Base-by-base conservation (phyloP, 1,140 invertebrate species). In the Neodiprion virginianus region DNA sequence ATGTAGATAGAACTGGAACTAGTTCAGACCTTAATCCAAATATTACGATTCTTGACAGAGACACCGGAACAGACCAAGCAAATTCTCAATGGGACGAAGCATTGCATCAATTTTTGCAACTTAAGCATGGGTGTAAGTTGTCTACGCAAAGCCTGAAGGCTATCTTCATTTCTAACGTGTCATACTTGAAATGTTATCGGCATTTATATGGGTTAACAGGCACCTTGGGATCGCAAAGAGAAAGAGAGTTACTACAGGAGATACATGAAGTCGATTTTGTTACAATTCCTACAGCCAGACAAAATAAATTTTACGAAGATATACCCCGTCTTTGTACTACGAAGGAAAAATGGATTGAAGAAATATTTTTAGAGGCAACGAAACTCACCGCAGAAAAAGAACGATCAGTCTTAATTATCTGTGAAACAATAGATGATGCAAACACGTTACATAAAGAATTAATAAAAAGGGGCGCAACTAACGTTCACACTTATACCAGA, bases 31-130 rank as follows among this genome's bases (percentile, higher is more conserved):
- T 50, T 0, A 75, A 82, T 71, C 76, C 81, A 9, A 80, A 86
- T 61, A 78, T 82, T 1, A 82, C 75, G 9, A 83, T 88, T 21
- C 70, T 88, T 1, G 85, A 87, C 72, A 75, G 75, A n/a, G 84
- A 86, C 69, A 89, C 88, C 14, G 88, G 88, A n/a, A 82, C 83
- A 17, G 86, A 85, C 69, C 75, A 84, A 73, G 61, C 75, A 1
- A 85, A 81, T 72, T 83, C 82, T 10, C 83, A 88, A 71, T 89
- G 86, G 86, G 82, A 80, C 49, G 81, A 85, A 49, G 88, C 77
- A 1, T 71, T 88, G 1, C 86, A 89, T 72, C 88, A 89, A 72
- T 89, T 89, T 74, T 74, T 89, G 2, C 86, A 89, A 73, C 74
- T 89, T 2, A 88, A 88, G 74, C 86, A 88, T 71, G 84, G 83